Percentiles rank a stretch among this genome's conserved stretches.
These are phyloP conservation scores for Hemiscyllium ocellatum DNA, from an alignment of 2,113 vertebrate genomes.

Conservation along the genomic window DNA sequence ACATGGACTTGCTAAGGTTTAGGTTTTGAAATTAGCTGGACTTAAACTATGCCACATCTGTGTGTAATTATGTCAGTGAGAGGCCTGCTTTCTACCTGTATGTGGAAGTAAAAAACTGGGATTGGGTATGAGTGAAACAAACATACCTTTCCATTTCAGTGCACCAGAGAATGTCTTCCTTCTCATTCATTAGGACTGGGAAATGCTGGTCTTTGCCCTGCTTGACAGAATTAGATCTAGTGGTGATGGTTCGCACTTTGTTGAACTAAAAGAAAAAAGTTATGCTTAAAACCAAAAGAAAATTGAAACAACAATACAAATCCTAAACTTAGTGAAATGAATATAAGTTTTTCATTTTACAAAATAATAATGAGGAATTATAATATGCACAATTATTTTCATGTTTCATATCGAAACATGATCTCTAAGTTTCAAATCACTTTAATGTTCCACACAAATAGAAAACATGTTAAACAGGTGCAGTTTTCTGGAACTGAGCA, in stretches of 20 bases:
- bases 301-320: neutral
- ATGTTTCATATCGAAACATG: neutral
- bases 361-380: neutral
- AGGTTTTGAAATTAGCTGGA: neutral
- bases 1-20: neutral
- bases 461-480: neutral
- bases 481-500: neutral
- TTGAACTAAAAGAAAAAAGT: constrained; percentile 75
- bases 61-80: neutral
- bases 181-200: constrained; percentile 96
- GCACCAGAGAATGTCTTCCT: constrained; percentile 98
- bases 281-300: constrained; percentile 33
- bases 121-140: neutral
- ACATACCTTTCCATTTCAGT: constrained; percentile 94
- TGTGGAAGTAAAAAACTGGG: neutral
- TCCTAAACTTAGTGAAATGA: neutral
- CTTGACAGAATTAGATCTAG: constrained; percentile 96
- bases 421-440: neutral
- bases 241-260: constrained; percentile 97
- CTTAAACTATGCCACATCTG: neutral
- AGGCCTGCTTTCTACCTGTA: neutral
- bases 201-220: constrained; percentile 99
- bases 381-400: neutral
- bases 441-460: neutral
- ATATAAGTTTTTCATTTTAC: neutral